phyloP scores from a whole-genome alignment of 2,113 vertebrate genomes.

The Caloenas nicobarica region DNA sequence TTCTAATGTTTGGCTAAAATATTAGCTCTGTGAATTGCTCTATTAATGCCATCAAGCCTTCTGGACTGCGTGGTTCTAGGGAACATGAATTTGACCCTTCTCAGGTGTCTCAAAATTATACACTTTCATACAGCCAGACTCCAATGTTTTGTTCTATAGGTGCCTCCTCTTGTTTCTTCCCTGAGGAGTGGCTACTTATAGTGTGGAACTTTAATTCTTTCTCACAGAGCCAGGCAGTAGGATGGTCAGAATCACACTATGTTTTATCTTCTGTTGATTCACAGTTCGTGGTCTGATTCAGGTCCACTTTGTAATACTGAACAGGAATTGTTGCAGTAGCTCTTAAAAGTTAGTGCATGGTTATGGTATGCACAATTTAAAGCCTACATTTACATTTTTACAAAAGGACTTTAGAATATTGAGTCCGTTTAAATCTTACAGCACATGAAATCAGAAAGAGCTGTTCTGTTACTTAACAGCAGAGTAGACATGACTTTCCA shows the following conservation, averaged over 20 bases:
- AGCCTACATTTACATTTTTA: not conserved
- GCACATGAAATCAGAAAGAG: not conserved
- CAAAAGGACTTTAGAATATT: not conserved
- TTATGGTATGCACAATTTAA: not conserved
- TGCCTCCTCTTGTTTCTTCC: not conserved
- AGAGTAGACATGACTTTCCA: not conserved
- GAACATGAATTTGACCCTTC: not conserved
- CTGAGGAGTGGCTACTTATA: not conserved
- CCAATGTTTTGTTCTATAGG: not conserved
- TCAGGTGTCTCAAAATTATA: not conserved
- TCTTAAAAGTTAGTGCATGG: not conserved
- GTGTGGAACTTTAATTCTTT: not conserved
- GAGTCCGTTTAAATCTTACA: not conserved
- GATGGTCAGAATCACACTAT: not conserved
- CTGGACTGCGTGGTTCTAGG: not conserved
- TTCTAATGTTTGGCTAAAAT: not conserved
- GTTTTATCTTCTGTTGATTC: not conserved
- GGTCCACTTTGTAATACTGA: not conserved
- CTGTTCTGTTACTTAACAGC: not conserved
- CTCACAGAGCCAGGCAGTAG: not conserved
- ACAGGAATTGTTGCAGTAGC: not conserved
- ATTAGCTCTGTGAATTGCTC: not conserved
- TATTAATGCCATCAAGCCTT: not conserved
- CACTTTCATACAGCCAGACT: not conserved
- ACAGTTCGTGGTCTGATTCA: not conserved